Evolutionary conservation across 2,113 vertebrate genomes (phyloP).

Genomic region (Semnornis frantzii): DNA sequence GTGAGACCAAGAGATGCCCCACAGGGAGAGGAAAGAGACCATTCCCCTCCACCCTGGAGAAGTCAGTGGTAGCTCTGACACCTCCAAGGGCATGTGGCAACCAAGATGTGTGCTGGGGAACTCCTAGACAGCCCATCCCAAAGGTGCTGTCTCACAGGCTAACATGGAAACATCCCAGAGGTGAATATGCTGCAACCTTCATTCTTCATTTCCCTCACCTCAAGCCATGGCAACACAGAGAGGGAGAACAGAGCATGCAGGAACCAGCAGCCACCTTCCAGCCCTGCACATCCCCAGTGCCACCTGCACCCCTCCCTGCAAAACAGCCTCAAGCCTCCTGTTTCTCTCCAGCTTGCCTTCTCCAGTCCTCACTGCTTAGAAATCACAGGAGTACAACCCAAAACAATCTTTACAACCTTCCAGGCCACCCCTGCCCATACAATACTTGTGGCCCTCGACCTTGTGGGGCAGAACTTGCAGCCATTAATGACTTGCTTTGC

Average conservation of each 20-base stretch:
- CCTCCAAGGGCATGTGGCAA: not conserved
- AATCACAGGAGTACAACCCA: not conserved
- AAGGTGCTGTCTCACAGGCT: not conserved
- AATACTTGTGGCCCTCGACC: not conserved
- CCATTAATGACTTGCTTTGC: not conserved
- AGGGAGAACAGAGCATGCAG: rapidly evolving
- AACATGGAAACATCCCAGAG: not conserved
- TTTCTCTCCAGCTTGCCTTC: not conserved
- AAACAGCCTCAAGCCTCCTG: no score
- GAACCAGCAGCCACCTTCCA: not conserved
- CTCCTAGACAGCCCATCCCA: not conserved
- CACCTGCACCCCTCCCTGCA: not conserved
- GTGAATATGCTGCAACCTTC: not conserved
- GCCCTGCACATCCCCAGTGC: not conserved
- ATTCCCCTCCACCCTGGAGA: not conserved
- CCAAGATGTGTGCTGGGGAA: not conserved
- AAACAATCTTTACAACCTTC: not conserved
- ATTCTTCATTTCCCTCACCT: not conserved
- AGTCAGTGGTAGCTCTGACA: not conserved
- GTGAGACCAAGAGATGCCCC: not conserved
- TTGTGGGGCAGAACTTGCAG: not conserved
- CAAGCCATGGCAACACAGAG: not conserved
- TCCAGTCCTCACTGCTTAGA: not conserved
- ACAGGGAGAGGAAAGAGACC: not conserved
- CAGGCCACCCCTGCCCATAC: not conserved